Percentiles rank a stretch among this genome's conserved stretches.
Conservation (phyloP, 2,888 invertebrate species). For the Petrolisthes manimaculis region DNA sequence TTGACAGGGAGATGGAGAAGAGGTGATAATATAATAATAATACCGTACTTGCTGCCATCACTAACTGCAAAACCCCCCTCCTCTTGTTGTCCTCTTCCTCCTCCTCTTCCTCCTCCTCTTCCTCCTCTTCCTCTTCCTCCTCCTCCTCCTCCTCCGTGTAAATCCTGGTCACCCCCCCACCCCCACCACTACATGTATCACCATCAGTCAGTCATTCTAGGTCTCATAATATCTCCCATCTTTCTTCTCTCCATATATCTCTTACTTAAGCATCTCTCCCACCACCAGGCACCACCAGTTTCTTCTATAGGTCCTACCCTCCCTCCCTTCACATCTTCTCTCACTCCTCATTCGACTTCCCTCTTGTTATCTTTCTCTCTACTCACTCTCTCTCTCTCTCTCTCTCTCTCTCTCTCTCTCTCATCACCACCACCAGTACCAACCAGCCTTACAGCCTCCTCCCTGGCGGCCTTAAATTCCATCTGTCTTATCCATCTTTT, state of each 20-base stretch:
- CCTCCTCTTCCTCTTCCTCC: constrained; percentile 1
- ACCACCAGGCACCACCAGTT: not conserved
- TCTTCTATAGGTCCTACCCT: not conserved
- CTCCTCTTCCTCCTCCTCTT: not conserved
- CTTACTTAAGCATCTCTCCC: not conserved
- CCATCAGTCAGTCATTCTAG: not conserved
- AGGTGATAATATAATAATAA: not conserved
- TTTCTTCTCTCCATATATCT: not conserved
- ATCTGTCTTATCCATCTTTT: constrained; percentile 11
- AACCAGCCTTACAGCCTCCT: not conserved
- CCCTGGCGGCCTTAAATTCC: not conserved
- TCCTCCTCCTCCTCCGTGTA: not conserved
- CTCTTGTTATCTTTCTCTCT: not conserved
- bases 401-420: constrained; percentile 13
- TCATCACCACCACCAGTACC: not conserved
- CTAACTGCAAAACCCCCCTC: not conserved
- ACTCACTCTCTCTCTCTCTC: constrained; percentile 2
- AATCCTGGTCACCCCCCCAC: not conserved
- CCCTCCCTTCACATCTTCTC: not conserved
- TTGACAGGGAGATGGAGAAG: not conserved
- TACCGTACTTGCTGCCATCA: not conserved
- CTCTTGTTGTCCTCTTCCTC: not conserved
- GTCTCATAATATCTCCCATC: not conserved
- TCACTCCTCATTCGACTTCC: not conserved
- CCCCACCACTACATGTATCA: not conserved